Evolutionary conservation across 2,797 vertebrate genomes (phyloP), one percentile per base, ranked within the genome.

Genomic region (Pseudochirops cupreus): DNA sequence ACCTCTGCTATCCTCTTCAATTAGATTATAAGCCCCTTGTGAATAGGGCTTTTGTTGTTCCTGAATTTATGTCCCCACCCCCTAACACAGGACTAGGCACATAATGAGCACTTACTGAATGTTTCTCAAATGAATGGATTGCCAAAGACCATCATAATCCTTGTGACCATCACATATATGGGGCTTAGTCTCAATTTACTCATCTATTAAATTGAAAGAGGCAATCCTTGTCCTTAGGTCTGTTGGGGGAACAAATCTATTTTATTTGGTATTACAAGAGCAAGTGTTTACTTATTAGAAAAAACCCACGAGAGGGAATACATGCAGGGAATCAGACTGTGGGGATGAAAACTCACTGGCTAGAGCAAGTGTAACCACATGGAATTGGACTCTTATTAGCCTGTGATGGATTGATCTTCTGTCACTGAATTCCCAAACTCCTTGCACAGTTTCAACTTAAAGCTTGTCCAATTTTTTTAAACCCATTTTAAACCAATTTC

Each of bases 401-500:
- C 14, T 0, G 29, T 14, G 95, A 95, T 1, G 52, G 62, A 96
- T 94, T 21, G 95, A 97, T 93, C 92, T 96, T 96, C 91, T 93
- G 94, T 87, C 92, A 26, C 50, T 0, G 56, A 94, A 56, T 93
- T 46, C 94, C 93, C 52, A 94, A 39, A 96, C 29, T 93, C 89
- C 95, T 89, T 56, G 62, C 94, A 67, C 62, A 29, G 29, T 92
- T 96, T 59, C 56, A 54, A 91, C 91, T 67, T 92, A 56, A 91
- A 94, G 82, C 87, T 67, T 94, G 91, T 91, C 96, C 95, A 91
- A 92, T 95, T 96, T 95, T 95, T 97, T 93, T 96, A 96, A 95
- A 91, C 56, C 74, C 91, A 95, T 95, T 96, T 95, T 94, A 97
- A 96, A 55, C 94, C 93, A 97, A 94, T 94, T 94, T 95, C 94